These are phyloP conservation scores for Agriopis aurantiaria DNA, from an alignment of 2,888 invertebrate genomes.

Conservation along the genomic window DNA sequence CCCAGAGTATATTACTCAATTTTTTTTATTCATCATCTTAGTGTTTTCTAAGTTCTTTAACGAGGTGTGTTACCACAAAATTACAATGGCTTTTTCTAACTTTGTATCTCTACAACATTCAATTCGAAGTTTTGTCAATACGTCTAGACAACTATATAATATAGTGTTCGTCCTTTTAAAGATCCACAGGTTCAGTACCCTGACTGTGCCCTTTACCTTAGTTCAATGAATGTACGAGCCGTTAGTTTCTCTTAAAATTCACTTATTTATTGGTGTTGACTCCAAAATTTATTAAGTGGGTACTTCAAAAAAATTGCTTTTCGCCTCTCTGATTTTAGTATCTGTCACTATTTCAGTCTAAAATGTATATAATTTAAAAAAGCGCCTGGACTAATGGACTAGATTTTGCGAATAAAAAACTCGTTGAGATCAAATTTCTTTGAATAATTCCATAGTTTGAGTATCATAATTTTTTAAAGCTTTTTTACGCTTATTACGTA, in stretches of 20 bases:
- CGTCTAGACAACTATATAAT: slow-evolving; percentile 60
- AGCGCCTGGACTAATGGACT: slow-evolving; percentile 8
- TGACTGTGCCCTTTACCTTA: slow-evolving; percentile 59
- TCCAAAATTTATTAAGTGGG: slow-evolving; percentile 32
- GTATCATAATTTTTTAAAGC: neutral
- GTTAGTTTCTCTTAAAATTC: slow-evolving; percentile 50
- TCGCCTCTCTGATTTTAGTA: slow-evolving; percentile 25
- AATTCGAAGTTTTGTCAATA: slow-evolving; percentile 51
- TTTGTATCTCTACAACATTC: slow-evolving; percentile 35
- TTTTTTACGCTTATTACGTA: neutral
- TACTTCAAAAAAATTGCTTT: slow-evolving; percentile 17
- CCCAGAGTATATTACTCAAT: neutral
- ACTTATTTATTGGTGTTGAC: slow-evolving; percentile 48
- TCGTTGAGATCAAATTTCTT: slow-evolving; percentile 9
- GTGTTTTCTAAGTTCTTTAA: slow-evolving; percentile 2
- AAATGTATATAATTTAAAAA: slow-evolving; percentile 9
- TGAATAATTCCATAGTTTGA: slow-evolving; percentile 3
- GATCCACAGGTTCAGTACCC: slow-evolving; percentile 65
- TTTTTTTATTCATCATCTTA: neutral
- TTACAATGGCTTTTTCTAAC: slow-evolving; percentile 36
- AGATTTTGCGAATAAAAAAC: slow-evolving; percentile 11
- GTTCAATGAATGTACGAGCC: slow-evolving; percentile 49
- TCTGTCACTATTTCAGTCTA: slow-evolving; percentile 13
- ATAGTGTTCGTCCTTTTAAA: slow-evolving; percentile 56
- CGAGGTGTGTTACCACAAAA: slow-evolving; percentile 27